Conservation (phyloP, 1,140 invertebrate species). For the Metopolophium dirhodum region DNA sequence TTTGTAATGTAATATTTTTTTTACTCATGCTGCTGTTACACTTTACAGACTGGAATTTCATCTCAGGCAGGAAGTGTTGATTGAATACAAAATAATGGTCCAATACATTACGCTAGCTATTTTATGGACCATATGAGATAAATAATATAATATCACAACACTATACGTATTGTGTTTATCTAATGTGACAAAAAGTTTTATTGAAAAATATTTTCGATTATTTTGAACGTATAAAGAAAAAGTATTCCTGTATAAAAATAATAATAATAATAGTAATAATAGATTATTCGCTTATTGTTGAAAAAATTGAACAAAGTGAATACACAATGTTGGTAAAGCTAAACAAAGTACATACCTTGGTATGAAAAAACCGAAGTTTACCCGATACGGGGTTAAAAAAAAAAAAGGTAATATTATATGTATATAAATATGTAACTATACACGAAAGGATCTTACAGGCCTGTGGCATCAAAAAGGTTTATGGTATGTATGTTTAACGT, state of each 20-base stretch:
- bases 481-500: not conserved
- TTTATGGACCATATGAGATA: constrained; percentile 10
- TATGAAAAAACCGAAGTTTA: not conserved
- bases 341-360: not conserved
- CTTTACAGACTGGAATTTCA: not conserved
- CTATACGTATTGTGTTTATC: constrained; percentile 4
- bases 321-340: not conserved
- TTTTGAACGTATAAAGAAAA: not conserved
- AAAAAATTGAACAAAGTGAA: not conserved
- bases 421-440: not conserved
- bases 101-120: not conserved
- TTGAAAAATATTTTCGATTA: not conserved
- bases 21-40: not conserved
- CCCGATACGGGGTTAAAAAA: not conserved
- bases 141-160: not conserved
- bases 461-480: not conserved
- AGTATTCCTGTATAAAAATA: not conserved
- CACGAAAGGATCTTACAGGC: not conserved
- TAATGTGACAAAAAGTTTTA: constrained; percentile 26
- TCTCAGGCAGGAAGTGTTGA: not conserved
- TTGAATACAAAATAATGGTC: not conserved
- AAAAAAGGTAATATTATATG: constrained; percentile 23
- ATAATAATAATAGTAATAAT: not conserved
- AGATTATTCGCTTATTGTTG: not conserved
- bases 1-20: not conserved